Evolutionary conservation across 2,113 vertebrate species (phyloP).

Genomic region (Erythrolamprus reginae): DNA sequence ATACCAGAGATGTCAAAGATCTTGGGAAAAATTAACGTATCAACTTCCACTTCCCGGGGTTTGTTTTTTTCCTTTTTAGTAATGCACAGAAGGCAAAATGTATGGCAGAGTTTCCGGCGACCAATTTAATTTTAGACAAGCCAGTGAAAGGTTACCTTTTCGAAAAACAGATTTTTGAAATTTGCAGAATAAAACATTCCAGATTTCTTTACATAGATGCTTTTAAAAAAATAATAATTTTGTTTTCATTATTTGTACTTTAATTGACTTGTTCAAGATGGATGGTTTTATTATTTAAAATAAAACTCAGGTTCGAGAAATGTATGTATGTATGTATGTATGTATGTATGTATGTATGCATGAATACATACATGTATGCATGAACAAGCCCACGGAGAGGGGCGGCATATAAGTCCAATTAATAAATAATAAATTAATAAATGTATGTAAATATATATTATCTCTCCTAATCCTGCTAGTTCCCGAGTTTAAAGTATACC

Average conservation of each 20-base stretch:
- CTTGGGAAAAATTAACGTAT: constrained; percentile 18
- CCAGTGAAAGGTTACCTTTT: neutral
- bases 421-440: too few relatives aligned
- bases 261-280: neutral
- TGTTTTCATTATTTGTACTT: neutral
- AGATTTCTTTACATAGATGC: neutral
- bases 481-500: neutral
- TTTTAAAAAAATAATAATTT: neutral
- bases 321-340: neutral
- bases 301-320: neutral
- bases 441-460: too few relatives aligned
- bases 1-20: constrained; percentile 22
- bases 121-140: neutral
- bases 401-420: too few relatives aligned
- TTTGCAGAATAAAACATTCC: neutral
- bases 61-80: neutral
- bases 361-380: too few relatives aligned
- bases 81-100: constrained; percentile 13
- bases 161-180: neutral
- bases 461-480: neutral
- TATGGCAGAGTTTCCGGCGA: constrained; percentile 16
- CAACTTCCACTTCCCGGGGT: neutral
- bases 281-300: neutral
- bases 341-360: neutral
- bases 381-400: too few relatives aligned